Percentiles rank a stretch among this genome's conserved stretches.
phyloP scores from a whole-genome alignment of 2,888 invertebrate species.

The Dione juno region DNA sequence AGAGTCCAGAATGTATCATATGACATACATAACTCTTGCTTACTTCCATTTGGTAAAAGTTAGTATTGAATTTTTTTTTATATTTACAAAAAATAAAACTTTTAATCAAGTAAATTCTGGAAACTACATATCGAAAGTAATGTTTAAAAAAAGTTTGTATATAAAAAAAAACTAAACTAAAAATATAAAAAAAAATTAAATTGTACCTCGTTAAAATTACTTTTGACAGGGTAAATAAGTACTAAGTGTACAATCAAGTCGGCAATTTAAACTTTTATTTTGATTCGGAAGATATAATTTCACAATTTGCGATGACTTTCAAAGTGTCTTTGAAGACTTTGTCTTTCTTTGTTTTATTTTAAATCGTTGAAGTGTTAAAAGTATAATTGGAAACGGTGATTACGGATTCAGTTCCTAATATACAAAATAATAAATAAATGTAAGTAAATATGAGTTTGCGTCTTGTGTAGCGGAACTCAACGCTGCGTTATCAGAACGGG shows the following conservation, averaged over 20 bases:
- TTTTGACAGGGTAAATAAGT: background rate
- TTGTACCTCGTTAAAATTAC: slow-evolving; percentile 8
- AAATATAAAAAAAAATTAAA: slow-evolving; percentile 8
- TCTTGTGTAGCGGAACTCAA: background rate
- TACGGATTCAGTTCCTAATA: background rate
- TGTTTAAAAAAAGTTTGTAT: no score
- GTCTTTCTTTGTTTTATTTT: background rate
- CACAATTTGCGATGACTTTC: background rate
- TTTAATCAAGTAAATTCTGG: no score
- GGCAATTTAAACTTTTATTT: slow-evolving; percentile 15
- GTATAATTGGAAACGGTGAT: background rate
- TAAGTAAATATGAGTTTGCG: no score
- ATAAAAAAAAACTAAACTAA: no score
- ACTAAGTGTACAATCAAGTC: slow-evolving; percentile 12
- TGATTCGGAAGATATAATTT: slow-evolving; percentile 6
- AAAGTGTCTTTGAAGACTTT: background rate
- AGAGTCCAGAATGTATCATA: no score
- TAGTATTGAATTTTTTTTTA: no score
- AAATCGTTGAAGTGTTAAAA: background rate
- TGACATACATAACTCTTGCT: no score
- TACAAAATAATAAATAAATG: no score
- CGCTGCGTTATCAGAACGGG: no score
- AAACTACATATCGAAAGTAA: no score
- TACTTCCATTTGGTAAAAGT: no score
- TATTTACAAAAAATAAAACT: no score